Evolutionary conservation across 2,113 vertebrate genomes (phyloP).

Genomic region (Prochilodus magdalenae): DNA sequence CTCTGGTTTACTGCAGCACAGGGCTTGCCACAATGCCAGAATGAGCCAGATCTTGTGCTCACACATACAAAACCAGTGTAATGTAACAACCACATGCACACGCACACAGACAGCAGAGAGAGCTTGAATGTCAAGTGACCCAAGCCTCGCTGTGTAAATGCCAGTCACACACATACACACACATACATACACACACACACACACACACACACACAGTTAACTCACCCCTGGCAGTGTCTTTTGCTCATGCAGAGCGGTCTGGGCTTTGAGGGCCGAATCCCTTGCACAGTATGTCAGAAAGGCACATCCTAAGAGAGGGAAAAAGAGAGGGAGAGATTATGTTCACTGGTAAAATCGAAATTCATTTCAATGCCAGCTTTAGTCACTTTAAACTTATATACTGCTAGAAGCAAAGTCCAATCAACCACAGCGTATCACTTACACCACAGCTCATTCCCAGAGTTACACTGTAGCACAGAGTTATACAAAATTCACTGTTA

Average conservation of each 20-base stretch:
- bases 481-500: no score
- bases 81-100: conserved; percentile 1
- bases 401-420: no score
- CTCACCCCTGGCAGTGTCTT: conserved; percentile 91
- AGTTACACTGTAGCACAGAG: not conserved
- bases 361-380: not conserved
- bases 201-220: conserved; percentile 57
- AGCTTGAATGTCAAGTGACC: not conserved
- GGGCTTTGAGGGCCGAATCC: conserved; percentile 91
- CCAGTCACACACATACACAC: conserved; percentile 19
- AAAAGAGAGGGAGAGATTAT: conserved; percentile 21
- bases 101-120: conserved; percentile 28
- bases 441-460: not conserved
- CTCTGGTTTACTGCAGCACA: not conserved
- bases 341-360: not conserved
- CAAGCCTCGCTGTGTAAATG: not conserved
- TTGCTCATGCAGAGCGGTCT: conserved; percentile 92
- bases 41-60: not conserved
- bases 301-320: conserved; percentile 83
- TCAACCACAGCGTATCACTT: not conserved
- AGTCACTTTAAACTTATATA: not conserved
- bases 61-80: conserved; percentile 9
- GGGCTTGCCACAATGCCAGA: not conserved
- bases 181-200: conserved; percentile 43
- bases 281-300: conserved; percentile 93